Percentiles rank a stretch among this genome's conserved stretches.
Evolutionary conservation across 2,888 invertebrate species (phyloP).

Genomic region (Callyntrura sp.): DNA sequence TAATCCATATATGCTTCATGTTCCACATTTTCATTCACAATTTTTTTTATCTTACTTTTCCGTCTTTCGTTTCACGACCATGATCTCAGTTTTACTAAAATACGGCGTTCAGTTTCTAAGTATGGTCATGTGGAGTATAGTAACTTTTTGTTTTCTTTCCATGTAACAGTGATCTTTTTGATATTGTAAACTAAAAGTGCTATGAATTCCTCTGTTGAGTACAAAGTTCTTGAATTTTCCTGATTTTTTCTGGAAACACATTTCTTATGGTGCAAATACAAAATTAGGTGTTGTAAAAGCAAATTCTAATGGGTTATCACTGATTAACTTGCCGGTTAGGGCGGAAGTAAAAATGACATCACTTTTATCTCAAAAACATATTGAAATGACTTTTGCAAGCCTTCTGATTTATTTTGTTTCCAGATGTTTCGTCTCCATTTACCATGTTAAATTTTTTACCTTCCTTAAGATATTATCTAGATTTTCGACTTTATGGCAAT

Average conservation of each 20-base stretch:
- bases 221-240: background rate
- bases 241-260: background rate
- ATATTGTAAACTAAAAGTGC: background rate
- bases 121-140: too few relatives aligned
- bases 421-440: constrained; percentile 53
- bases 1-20: too few relatives aligned
- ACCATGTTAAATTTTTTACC: background rate
- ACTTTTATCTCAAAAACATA: constrained; percentile 43
- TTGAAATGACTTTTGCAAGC: constrained; percentile 38
- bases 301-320: background rate
- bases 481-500: constrained; percentile 10
- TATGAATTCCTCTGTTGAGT: background rate
- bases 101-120: background rate
- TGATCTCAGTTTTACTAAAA: background rate
- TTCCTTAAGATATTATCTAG: constrained; percentile 86
- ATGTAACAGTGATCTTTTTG: too few relatives aligned
- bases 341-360: constrained; percentile 17
- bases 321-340: background rate
- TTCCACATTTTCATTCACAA: too few relatives aligned
- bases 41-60: background rate
- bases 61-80: background rate
- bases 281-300: background rate
- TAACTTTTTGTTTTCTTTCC: too few relatives aligned
- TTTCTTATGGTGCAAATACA: background rate
- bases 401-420: constrained; percentile 43